phyloP scores from a whole-genome alignment of 2,113 vertebrate genomes.

The Donacobius atricapilla region DNA sequence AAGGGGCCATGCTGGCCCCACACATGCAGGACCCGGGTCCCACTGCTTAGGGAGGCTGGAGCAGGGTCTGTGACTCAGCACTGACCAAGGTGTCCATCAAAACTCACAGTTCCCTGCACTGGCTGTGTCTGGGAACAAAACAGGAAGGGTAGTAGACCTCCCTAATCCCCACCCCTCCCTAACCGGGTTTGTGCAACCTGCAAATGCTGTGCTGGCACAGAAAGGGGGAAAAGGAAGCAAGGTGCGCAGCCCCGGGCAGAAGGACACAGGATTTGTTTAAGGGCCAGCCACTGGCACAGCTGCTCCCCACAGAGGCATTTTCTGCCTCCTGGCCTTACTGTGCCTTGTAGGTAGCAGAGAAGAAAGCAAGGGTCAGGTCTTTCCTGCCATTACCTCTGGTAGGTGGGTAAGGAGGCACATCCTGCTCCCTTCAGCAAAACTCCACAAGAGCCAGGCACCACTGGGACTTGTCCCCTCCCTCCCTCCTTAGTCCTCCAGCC shows the following conservation, averaged over 20 bases:
- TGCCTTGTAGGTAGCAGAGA: not conserved
- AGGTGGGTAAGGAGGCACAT: not conserved
- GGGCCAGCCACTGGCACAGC: not conserved
- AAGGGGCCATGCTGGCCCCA: not conserved
- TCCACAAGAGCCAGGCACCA: accelerated
- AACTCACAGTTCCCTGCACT: not conserved
- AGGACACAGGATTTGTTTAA: accelerated
- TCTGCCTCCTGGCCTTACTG: not conserved
- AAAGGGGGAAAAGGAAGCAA: not conserved
- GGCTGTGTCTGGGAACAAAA: not conserved
- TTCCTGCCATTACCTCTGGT: not conserved
- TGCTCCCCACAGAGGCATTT: not conserved
- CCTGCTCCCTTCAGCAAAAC: not conserved
- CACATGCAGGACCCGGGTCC: accelerated
- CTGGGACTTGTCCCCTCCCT: no score
- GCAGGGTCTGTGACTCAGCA: no score
- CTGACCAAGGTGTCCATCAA: not conserved
- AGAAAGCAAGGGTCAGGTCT: not conserved
- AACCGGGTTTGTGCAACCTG: not conserved
- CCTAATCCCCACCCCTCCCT: accelerated
- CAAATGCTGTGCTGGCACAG: accelerated
- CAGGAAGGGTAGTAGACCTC: not conserved
- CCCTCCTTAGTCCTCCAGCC: no score
- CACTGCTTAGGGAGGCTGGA: not conserved
- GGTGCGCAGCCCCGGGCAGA: accelerated